These are phyloP conservation scores for Atta colombica DNA, from an alignment of 1,140 invertebrate species.

Conservation along the genomic window DNA sequence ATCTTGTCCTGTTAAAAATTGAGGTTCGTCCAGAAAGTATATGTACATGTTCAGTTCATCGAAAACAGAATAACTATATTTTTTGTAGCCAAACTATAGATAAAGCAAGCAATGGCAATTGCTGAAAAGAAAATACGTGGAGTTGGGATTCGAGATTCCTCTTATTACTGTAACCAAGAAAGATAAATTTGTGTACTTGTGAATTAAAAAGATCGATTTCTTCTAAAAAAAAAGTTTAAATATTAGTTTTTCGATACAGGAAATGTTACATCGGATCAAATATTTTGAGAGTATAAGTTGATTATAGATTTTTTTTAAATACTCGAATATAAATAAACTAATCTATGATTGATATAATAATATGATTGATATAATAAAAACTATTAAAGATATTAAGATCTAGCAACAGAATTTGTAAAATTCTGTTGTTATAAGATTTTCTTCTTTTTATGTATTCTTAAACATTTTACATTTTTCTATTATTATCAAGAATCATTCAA, in stretches of 20 bases:
- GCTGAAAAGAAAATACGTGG: neutral
- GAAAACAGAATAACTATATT: constrained; percentile 39
- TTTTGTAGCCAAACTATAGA: neutral
- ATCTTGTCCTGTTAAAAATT: constrained; percentile 50
- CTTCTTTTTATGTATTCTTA: neutral
- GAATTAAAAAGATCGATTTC: neutral
- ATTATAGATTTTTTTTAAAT: neutral
- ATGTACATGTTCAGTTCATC: neutral
- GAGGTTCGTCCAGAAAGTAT: constrained; percentile 16
- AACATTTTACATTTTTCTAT: neutral
- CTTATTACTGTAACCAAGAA: neutral
- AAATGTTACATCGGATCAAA: neutral
- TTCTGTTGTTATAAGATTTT: neutral
- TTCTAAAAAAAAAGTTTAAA: neutral
- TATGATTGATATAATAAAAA: neutral
- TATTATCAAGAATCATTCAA: neutral
- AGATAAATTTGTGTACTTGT: neutral
- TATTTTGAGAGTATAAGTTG: neutral
- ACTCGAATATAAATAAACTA: neutral
- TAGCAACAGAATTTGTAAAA: neutral
- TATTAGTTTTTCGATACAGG: neutral
- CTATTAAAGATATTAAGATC: neutral
- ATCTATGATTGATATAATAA: neutral
- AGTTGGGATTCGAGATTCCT: neutral
- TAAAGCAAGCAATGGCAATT: neutral